Conservation (phyloP, 2,113 vertebrate genomes). For the Colinus virginianus region DNA sequence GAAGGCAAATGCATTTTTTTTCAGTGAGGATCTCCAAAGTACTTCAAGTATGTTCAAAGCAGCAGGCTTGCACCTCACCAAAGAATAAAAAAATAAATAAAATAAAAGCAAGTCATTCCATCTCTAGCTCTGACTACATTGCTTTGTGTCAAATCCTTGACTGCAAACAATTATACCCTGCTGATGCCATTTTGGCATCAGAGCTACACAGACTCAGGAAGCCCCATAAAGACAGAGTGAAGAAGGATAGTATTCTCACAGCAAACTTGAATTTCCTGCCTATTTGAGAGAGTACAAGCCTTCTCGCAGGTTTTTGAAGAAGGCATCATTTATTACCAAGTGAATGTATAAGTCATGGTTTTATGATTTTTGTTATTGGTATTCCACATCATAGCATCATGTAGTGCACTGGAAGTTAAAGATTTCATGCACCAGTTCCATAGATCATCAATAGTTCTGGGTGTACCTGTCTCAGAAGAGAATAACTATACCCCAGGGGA, state of each 20-base stretch:
- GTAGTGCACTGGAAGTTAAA: too few relatives aligned
- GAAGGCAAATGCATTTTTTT: not conserved
- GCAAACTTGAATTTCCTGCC: not conserved
- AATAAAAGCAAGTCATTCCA: not conserved
- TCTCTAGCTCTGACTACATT: not conserved
- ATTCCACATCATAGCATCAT: too few relatives aligned
- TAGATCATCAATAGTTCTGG: too few relatives aligned
- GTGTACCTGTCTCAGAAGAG: too few relatives aligned
- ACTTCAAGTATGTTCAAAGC: not conserved
- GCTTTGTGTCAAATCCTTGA: not conserved
- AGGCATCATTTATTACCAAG: not conserved
- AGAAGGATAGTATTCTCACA: not conserved
- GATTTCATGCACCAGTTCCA: too few relatives aligned
- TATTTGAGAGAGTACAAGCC: not conserved
- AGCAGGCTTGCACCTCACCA: not conserved
- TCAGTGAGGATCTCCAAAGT: not conserved
- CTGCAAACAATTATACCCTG: not conserved
- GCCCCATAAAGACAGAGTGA: not conserved
- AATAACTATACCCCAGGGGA: too few relatives aligned
- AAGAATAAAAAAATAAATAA: not conserved
- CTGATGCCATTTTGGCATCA: not conserved
- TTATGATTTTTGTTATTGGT: too few relatives aligned
- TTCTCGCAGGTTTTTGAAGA: not conserved
- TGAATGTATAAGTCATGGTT: not conserved
- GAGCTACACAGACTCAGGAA: not conserved